Conservation (phyloP, 2,113 vertebrate genomes). For the Patagioenas fasciata region DNA sequence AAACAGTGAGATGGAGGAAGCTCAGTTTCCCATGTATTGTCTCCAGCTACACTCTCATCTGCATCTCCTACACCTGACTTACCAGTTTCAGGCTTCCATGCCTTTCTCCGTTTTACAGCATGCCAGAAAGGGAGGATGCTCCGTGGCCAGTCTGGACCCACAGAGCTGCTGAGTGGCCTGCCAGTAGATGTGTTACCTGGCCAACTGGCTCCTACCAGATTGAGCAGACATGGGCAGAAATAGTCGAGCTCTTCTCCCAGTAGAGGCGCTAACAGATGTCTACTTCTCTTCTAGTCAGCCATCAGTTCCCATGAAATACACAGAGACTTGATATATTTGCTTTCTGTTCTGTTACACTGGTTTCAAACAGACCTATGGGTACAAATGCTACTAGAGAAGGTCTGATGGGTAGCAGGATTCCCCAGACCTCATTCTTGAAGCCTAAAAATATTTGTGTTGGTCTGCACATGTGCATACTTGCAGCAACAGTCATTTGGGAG, state of each 20-base stretch:
- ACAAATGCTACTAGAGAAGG: background rate
- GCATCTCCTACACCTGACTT: background rate
- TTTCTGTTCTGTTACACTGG: background rate
- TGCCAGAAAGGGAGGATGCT: background rate
- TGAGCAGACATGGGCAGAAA: background rate
- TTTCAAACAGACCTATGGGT: background rate
- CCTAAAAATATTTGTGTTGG: background rate
- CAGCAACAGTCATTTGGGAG: background rate
- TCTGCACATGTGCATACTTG: fast-evolving
- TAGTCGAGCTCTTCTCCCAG: background rate
- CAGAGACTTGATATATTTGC: background rate
- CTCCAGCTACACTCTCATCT: background rate
- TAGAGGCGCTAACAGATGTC: background rate
- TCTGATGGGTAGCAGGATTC: background rate
- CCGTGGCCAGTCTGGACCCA: fast-evolving
- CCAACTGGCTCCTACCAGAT: background rate
- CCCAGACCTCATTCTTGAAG: background rate
- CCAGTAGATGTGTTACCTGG: background rate
- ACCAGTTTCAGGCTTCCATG: background rate
- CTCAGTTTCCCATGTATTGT: background rate
- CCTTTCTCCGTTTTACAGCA: background rate
- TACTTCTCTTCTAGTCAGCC: background rate
- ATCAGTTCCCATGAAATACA: background rate
- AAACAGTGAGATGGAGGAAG: background rate
- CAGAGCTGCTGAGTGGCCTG: background rate